phyloP scores from a whole-genome alignment of 2,113 vertebrate species.

The Bubo scandiacus region DNA sequence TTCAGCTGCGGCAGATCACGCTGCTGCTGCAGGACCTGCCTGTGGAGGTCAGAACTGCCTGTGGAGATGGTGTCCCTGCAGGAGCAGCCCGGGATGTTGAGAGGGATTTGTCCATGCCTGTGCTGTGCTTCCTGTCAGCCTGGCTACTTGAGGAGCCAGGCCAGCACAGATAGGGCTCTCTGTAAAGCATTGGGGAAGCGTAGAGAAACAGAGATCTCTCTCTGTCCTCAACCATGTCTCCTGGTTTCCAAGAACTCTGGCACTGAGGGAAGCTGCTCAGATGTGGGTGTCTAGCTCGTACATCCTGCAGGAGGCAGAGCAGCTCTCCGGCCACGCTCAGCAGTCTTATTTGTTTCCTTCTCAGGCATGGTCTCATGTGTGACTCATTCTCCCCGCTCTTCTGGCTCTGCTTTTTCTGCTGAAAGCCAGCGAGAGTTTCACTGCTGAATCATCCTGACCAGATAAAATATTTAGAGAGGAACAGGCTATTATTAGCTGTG shows the following conservation, averaged over 20 bases:
- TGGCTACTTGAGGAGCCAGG: not conserved
- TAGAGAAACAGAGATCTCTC: not conserved
- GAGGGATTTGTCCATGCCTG: not conserved
- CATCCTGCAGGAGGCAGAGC: not conserved
- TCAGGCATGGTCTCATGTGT: not conserved
- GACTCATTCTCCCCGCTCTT: not conserved
- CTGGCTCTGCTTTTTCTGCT: not conserved
- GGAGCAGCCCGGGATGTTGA: not conserved
- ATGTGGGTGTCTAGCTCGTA: not conserved
- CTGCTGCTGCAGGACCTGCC: not conserved
- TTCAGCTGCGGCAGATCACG: not conserved
- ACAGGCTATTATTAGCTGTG: conserved; percentile 35
- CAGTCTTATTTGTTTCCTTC: not conserved
- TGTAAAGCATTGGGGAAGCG: not conserved
- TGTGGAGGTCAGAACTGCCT: not conserved
- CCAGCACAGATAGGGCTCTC: not conserved
- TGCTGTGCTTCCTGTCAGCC: not conserved
- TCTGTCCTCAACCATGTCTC: not conserved
- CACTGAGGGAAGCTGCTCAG: not conserved
- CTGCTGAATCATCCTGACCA: not conserved
- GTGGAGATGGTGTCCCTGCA: not conserved
- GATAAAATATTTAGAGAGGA: not conserved
- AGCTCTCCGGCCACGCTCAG: not conserved
- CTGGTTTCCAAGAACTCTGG: not conserved
- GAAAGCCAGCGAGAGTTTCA: not conserved